Conservation (phyloP, 2,797 vertebrate genomes). For the Sebastiscus tertius region DNA sequence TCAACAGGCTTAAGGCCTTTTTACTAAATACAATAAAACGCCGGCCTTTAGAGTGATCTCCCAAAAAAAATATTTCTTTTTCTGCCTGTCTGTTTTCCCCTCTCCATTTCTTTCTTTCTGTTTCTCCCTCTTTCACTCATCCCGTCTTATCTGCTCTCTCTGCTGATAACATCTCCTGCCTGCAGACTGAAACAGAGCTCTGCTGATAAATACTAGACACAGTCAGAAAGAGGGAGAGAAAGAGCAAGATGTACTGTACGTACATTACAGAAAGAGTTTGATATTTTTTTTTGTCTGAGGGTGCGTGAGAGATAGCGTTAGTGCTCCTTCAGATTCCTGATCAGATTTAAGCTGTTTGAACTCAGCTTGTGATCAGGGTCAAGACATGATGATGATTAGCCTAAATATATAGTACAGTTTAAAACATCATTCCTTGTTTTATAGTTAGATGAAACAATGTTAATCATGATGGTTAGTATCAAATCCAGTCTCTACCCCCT, state of each 20-base stretch:
- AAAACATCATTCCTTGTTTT: neutral
- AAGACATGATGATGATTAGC: neutral
- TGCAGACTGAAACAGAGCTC: constrained; percentile 66
- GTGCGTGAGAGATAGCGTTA: neutral
- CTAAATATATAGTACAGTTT: neutral
- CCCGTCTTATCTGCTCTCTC: constrained; percentile 62
- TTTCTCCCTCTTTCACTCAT: constrained; percentile 54
- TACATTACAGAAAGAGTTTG: neutral
- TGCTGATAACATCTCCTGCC: constrained; percentile 63
- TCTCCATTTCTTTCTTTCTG: constrained; percentile 1
- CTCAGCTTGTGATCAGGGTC: constrained; percentile 3
- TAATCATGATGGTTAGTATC: neutral
- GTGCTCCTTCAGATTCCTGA: constrained; percentile 9
- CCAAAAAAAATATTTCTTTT: constrained; percentile 4
- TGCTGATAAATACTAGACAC: constrained; percentile 62
- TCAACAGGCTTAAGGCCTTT: constrained; percentile 9
- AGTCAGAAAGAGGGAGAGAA: constrained; percentile 17
- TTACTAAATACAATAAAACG: no score
- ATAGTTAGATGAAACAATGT: neutral
- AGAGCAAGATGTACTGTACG: constrained; percentile 3
- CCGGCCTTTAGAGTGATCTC: neutral
- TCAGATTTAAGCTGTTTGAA: constrained; percentile 6
- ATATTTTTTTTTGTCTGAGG: neutral
- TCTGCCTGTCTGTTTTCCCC: neutral
- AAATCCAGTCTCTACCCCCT: no score